Evolutionary conservation across 2,113 vertebrate species (phyloP).

Genomic region (Lepisosteus osseus): DNA sequence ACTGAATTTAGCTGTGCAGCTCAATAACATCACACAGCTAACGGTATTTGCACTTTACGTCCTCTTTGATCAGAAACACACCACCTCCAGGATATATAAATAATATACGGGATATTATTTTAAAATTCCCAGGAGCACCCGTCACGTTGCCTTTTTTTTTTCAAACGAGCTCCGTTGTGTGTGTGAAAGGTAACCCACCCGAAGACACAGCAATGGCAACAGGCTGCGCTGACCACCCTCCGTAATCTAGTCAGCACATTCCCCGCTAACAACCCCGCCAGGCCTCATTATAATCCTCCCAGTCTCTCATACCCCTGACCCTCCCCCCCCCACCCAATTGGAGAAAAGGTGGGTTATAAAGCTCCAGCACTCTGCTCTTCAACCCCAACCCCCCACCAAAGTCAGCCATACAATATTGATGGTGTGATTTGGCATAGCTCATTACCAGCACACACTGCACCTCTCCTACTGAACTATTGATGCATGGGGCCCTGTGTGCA

Average conservation of each 20-base stretch:
- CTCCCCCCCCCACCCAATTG: slow-evolving; percentile 8
- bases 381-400: slow-evolving; percentile 19
- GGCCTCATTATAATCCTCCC: background rate
- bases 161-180: too few relatives aligned
- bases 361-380: too few relatives aligned
- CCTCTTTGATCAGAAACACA: too few relatives aligned
- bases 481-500: slow-evolving; percentile 43
- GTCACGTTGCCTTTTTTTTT: too few relatives aligned
- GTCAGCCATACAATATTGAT: slow-evolving; percentile 69
- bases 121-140: background rate
- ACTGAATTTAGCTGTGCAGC: too few relatives aligned
- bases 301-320: background rate
- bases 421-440: slow-evolving; percentile 57
- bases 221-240: background rate
- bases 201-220: too few relatives aligned
- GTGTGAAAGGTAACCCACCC: too few relatives aligned
- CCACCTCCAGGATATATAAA: too few relatives aligned
- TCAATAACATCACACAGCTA: too few relatives aligned
- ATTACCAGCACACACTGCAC: slow-evolving; percentile 61
- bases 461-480: slow-evolving; percentile 65
- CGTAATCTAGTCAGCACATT: background rate
- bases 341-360: too few relatives aligned
- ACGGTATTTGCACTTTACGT: too few relatives aligned
- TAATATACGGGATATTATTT: background rate
- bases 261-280: too few relatives aligned